phyloP scores from a whole-genome alignment of 2,797 vertebrate species.

The Discoglossus pictus region DNA sequence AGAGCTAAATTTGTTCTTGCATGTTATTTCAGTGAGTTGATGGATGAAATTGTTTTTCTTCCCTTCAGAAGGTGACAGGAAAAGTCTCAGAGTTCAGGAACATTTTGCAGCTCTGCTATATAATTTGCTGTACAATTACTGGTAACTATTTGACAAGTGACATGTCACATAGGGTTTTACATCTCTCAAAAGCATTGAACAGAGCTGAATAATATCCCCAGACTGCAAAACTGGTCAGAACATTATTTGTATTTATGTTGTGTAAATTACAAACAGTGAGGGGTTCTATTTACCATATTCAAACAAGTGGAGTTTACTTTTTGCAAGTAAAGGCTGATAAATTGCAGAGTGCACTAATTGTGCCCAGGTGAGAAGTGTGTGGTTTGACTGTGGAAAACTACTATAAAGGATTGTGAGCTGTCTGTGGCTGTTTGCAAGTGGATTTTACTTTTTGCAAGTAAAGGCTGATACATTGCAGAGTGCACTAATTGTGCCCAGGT shows the following conservation, averaged over 20 bases:
- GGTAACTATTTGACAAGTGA: conserved; percentile 28
- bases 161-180: conserved; percentile 21
- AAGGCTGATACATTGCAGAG: too few relatives aligned
- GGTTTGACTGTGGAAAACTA: too few relatives aligned
- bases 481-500: too few relatives aligned
- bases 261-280: background rate
- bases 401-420: too few relatives aligned
- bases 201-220: background rate
- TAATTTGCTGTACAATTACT: conserved; percentile 32
- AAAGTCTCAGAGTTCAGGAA: conserved; percentile 8
- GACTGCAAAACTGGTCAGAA: background rate
- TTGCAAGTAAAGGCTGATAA: too few relatives aligned
- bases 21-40: background rate
- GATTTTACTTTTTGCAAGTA: too few relatives aligned
- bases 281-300: background rate
- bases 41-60: background rate
- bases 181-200: conserved; percentile 6
- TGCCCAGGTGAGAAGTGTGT: too few relatives aligned
- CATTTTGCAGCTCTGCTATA: background rate
- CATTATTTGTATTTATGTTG: background rate
- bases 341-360: too few relatives aligned
- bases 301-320: too few relatives aligned
- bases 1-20: background rate
- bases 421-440: too few relatives aligned
- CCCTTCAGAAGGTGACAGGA: background rate